Conservation (phyloP, 37 sponge, comb jelly and placozoan genomes). For the Diacarnus erythraeanus region DNA sequence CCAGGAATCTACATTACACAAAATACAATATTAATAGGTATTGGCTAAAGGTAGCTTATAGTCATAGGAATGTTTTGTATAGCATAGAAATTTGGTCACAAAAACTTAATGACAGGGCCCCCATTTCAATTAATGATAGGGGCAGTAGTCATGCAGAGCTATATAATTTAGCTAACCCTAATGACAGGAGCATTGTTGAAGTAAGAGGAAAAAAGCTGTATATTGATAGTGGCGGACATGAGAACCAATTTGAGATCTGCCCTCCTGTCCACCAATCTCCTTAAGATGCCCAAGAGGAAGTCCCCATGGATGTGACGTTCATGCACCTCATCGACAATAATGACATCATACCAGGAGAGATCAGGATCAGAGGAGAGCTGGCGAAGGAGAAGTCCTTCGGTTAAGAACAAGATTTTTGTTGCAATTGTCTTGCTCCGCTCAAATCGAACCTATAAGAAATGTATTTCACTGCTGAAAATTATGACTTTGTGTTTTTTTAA, state of each 20-base stretch:
- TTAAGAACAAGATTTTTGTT: slow-evolving; percentile 88
- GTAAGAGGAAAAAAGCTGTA: slow-evolving; percentile 76
- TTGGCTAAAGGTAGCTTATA: too few species aligned
- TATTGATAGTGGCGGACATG: slow-evolving; percentile 97
- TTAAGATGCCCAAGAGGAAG: slow-evolving; percentile 85
- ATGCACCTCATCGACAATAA: slow-evolving; percentile 95
- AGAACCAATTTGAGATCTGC: slow-evolving; percentile 83
- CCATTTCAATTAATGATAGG: too few species aligned
- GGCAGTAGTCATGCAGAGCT: too few species aligned
- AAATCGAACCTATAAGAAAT: slow-evolving; percentile 73
- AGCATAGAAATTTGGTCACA: too few species aligned
- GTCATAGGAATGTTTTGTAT: too few species aligned
- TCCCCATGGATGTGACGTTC: slow-evolving; percentile 92
- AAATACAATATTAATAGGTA: too few species aligned
- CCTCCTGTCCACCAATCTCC: slow-evolving; percentile 58
- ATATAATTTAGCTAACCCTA: slow-evolving; percentile 30
- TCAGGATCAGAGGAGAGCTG: slow-evolving; percentile 76
- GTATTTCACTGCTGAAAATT: neutral
- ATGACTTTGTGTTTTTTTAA: neutral
- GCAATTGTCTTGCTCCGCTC: slow-evolving; percentile 63
- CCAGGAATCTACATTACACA: slow-evolving; percentile 72
- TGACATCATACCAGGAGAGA: slow-evolving; percentile 81
- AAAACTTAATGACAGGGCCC: neutral
- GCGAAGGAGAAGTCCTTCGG: slow-evolving; percentile 91
- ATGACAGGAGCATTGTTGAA: slow-evolving; percentile 82